phyloP scores from a whole-genome alignment of 92 coral and sea anemone species.

The Isaurus tuberculatus region DNA sequence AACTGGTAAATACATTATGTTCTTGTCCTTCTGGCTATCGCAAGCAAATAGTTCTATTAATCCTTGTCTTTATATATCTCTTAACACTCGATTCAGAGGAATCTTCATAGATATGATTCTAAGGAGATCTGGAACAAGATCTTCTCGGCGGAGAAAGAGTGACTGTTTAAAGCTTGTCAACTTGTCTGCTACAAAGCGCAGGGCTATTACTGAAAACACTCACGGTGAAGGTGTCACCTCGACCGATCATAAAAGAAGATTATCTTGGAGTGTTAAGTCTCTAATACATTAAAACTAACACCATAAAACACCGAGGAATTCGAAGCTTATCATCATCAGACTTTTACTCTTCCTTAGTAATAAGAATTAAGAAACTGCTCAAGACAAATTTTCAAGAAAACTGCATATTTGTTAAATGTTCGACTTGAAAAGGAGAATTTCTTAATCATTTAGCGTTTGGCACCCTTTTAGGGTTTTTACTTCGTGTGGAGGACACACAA shows the following conservation, averaged over 20 bases:
- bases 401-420: no score
- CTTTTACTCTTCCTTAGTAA: no score
- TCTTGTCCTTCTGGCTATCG: slow-evolving; percentile 16
- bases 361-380: no score
- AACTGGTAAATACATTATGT: background rate
- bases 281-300: background rate
- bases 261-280: background rate
- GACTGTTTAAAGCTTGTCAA: slow-evolving; percentile 1
- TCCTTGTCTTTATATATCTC: slow-evolving; percentile 35
- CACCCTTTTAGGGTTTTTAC: no score
- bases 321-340: no score
- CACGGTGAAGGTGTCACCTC: background rate
- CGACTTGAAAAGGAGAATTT: no score
- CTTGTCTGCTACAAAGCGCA: background rate
- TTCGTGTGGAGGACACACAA: no score
- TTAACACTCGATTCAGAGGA: slow-evolving; percentile 17
- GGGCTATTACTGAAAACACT: background rate
- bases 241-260: slow-evolving; percentile 13
- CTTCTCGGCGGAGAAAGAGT: background rate
- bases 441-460: no score
- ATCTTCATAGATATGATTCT: slow-evolving; percentile 2
- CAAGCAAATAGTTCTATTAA: slow-evolving; percentile 43
- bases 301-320: no score
- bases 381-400: no score
- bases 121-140: background rate